These are phyloP conservation scores for Tylochromis polylepis DNA, from an alignment of 2,113 vertebrate species.

Conservation along the genomic window DNA sequence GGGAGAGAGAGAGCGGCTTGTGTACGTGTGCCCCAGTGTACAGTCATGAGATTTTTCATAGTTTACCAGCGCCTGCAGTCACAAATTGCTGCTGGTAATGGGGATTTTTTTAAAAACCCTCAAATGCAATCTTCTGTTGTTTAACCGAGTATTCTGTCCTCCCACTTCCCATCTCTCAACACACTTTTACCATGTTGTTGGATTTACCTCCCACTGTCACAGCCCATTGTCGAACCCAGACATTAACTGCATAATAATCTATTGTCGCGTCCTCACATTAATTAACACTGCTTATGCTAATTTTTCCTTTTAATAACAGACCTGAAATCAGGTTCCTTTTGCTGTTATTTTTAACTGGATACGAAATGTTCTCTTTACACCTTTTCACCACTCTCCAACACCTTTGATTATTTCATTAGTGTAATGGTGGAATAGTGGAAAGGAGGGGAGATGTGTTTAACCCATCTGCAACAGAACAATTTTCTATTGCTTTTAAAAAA, in stretches of 20 bases:
- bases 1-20: slow-evolving; percentile 1
- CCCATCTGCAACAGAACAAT: background rate
- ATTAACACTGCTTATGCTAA: background rate
- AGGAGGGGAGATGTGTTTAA: background rate
- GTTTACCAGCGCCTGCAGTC: slow-evolving; percentile 72
- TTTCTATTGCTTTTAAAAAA: background rate
- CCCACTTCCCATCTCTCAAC: background rate
- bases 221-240: background rate
- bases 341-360: background rate
- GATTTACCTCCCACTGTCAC: background rate
- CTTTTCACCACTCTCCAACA: background rate
- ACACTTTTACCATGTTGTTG: background rate
- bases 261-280: background rate
- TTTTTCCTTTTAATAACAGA: slow-evolving; percentile 8
- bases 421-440: background rate
- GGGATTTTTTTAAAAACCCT: slow-evolving; percentile 46
- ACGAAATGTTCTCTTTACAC: background rate
- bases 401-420: slow-evolving; percentile 6
- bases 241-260: slow-evolving; percentile 2
- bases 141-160: slow-evolving; percentile 53
- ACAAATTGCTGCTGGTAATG: slow-evolving; percentile 39
- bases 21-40: slow-evolving; percentile 25
- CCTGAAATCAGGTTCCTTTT: background rate
- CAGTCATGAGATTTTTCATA: slow-evolving; percentile 77
- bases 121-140: slow-evolving; percentile 68